These are phyloP conservation scores for Paramacrobiotus metropolitanus DNA, from an alignment of 1,140 invertebrate genomes.

Conservation along the genomic window DNA sequence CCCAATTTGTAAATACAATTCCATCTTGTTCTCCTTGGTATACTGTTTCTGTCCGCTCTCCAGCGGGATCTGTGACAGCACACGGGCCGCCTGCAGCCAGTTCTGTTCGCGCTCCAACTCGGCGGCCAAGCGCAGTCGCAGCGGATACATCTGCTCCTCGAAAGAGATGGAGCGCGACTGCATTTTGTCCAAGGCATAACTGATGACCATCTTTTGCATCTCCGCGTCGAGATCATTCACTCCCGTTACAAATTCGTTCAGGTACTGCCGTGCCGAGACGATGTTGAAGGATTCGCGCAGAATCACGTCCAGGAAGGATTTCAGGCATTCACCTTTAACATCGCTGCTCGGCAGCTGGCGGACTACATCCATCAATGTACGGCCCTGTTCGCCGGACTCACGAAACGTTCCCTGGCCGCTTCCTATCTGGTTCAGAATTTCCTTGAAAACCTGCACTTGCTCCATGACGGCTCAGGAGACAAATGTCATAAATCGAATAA, in stretches of 20 bases:
- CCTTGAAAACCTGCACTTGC: not conserved
- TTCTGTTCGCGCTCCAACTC: not conserved
- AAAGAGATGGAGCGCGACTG: not conserved
- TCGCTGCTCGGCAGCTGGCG: not conserved
- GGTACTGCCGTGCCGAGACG: not conserved
- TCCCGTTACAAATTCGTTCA: not conserved
- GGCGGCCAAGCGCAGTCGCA: not conserved
- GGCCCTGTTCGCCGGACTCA: not conserved
- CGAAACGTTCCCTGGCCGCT: not conserved
- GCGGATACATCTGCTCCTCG: not conserved
- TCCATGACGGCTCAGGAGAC: not conserved
- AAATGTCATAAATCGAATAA: no score
- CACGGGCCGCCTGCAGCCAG: not conserved
- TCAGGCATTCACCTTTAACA: no score
- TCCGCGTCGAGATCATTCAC: not conserved
- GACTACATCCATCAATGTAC: not conserved
- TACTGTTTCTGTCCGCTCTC: conserved; percentile 3
- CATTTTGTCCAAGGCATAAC: not conserved
- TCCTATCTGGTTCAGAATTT: not conserved
- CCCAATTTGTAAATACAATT: not conserved
- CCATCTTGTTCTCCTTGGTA: not conserved
- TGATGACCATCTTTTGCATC: not conserved
- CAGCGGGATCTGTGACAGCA: not conserved
- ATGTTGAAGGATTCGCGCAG: conserved; percentile 1
- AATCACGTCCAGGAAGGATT: not conserved